These are phyloP conservation scores for Drepana falcataria DNA, from an alignment of 2,888 invertebrate genomes.

Conservation along the genomic window DNA sequence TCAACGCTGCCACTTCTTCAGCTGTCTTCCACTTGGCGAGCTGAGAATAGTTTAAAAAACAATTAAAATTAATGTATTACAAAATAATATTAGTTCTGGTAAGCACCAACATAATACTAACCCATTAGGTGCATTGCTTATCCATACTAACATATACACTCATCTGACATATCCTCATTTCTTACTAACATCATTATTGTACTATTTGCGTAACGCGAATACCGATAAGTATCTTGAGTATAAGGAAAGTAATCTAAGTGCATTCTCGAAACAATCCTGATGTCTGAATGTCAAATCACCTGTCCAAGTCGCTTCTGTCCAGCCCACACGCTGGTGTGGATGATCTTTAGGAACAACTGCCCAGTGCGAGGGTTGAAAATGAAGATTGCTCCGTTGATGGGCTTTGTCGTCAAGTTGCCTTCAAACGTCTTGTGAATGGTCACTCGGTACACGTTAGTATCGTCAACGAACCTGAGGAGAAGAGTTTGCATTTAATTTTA, in stretches of 20 bases:
- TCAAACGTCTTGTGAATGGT: conserved; percentile 99
- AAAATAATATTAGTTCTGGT: too few relatives aligned
- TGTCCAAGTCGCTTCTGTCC: conserved; percentile 99
- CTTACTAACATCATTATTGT: too few relatives aligned
- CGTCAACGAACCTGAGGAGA: conserved; percentile 91
- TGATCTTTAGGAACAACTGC: conserved; percentile 99
- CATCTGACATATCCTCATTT: too few relatives aligned
- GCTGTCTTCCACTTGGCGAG: conserved; percentile 99
- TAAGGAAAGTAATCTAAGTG: too few relatives aligned
- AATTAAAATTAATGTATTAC: neutral
- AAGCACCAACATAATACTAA: too few relatives aligned
- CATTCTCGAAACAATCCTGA: too few relatives aligned
- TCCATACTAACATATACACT: too few relatives aligned
- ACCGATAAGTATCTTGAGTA: too few relatives aligned
- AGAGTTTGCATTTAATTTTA: too few relatives aligned
- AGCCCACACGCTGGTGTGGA: conserved; percentile 99
- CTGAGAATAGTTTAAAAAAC: conserved; percentile 21
- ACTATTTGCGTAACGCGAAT: too few relatives aligned
- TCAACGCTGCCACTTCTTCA: conserved; percentile 99
- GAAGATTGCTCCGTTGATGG: conserved; percentile 99
- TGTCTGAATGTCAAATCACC: conserved; percentile 44
- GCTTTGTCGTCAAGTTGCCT: conserved; percentile 99
- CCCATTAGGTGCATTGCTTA: too few relatives aligned
- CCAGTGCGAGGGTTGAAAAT: conserved; percentile 99
- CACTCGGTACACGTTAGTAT: conserved; percentile 99